Base-by-base conservation (phyloP, 2,888 invertebrate genomes). In the Pachycephus smyrnensis region DNA sequence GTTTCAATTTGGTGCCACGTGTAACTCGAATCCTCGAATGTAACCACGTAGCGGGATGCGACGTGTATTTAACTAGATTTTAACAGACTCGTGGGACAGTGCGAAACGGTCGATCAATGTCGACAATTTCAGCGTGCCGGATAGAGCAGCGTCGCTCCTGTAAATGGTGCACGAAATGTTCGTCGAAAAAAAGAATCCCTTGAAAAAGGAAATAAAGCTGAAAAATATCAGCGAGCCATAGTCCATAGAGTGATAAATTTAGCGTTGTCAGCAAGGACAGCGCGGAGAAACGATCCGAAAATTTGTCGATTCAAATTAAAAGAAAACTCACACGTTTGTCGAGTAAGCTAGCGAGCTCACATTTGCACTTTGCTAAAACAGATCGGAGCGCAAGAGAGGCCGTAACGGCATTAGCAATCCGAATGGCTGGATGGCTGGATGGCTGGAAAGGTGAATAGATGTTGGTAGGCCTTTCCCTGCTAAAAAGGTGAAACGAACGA, bases 21-120 rank as follows among this genome's bases (percentile, higher is more conserved):
- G 80, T 80, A 82, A 81, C 80, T 80, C 73, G 40, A 40, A 40
- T 40, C 15, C 40, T 40, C 40, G 76, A 74, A 79, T 71, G 71
- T 71, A 71, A 71, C 71, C 71, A 3, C 32, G 32, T 32, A 71
- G 31, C 31, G 30, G 71, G 71, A 71, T 73, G 82, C 84, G 83
- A 82, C 83, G 87, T 88, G 89, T 89, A 86, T 89, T 90, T 90
- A 90, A 90, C 89, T 88, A 87, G 88, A 90, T 89, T 90, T 89
- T 88, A 88, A 88, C 88, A 83, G 86, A 85, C 88, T 86, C 88
- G 84, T 81, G 89, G 88, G 88, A 87, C 85, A 83, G 83, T 76
- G 76, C 82, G 84, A 84, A 86, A 83, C 86, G 86, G 84, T 86
- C 88, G 88, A 88, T 88, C 88, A 89, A 88, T 88, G 87, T 87